These are phyloP conservation scores for Labeo rohita DNA, from an alignment of 2,113 vertebrate genomes.

Conservation along the genomic window DNA sequence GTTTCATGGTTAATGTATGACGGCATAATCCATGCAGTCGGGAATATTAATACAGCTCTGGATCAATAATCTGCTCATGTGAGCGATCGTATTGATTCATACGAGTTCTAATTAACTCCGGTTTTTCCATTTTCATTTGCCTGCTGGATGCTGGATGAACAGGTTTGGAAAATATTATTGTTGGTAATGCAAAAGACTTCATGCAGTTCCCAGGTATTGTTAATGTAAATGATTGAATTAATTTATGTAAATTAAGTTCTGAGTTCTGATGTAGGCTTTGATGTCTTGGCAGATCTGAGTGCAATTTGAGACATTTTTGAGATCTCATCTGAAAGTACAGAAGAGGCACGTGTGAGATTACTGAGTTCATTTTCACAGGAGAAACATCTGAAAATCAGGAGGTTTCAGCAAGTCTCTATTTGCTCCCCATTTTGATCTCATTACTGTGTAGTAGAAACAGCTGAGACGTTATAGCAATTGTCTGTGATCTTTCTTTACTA, in stretches of 20 bases:
- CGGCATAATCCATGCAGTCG: not conserved
- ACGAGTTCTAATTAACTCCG: not conserved
- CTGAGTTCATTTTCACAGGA: not conserved
- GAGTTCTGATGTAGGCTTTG: not conserved
- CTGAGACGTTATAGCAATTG: not conserved
- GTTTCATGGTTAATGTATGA: not conserved
- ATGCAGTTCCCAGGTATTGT: not conserved
- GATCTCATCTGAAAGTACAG: not conserved
- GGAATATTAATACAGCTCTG: slow-evolving; percentile 29
- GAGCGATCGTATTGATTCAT: not conserved
- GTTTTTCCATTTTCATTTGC: not conserved
- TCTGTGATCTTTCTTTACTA: too few relatives aligned
- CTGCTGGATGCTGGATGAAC: not conserved
- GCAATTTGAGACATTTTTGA: not conserved
- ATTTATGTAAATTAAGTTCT: not conserved
- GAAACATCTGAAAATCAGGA: not conserved
- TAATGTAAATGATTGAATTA: not conserved
- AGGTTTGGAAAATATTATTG: not conserved
- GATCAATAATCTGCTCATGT: slow-evolving; percentile 24
- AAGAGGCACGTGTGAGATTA: not conserved
- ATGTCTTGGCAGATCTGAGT: not conserved
- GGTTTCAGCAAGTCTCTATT: not conserved
- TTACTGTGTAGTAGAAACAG: not conserved
- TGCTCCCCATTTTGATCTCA: not conserved
- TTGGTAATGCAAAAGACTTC: not conserved